Conservation (phyloP, 2,797 vertebrate species). For the Harpagifer antarcticus region DNA sequence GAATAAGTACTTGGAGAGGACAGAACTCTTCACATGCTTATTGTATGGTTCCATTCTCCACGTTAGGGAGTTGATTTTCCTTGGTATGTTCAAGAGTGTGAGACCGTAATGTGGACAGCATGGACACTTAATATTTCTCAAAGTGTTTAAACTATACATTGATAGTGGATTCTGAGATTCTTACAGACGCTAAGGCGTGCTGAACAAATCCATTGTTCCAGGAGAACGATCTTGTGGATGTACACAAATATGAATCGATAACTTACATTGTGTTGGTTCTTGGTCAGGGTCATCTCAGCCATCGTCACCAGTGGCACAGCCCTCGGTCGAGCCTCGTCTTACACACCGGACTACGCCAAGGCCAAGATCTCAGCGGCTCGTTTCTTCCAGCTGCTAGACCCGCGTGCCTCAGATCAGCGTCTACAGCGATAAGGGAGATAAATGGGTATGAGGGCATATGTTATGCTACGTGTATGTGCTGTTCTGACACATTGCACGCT, state of each 20-base stretch:
- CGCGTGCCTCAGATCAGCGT: constrained; percentile 88
- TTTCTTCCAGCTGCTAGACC: constrained; percentile 95
- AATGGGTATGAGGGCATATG: constrained; percentile 87
- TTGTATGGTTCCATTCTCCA: too few relatives aligned
- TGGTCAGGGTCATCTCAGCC: constrained; percentile 93
- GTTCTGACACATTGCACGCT: not conserved
- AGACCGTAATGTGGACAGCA: too few relatives aligned
- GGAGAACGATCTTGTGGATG: not conserved
- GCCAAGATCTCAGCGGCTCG: constrained; percentile 97
- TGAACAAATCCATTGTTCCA: not conserved
- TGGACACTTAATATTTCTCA: too few relatives aligned
- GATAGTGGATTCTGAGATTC: too few relatives aligned
- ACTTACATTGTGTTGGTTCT: not conserved
- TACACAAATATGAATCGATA: not conserved
- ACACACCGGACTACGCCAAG: constrained; percentile 98
- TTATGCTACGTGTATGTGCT: not conserved
- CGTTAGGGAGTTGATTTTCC: too few relatives aligned
- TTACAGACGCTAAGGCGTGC: too few relatives aligned
- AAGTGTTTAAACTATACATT: too few relatives aligned
- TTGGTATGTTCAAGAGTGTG: too few relatives aligned
- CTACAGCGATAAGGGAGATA: constrained; percentile 90
- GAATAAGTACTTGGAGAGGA: too few relatives aligned
- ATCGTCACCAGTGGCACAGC: constrained; percentile 95
- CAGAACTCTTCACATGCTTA: too few relatives aligned
- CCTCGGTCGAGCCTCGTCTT: constrained; percentile 94